These are phyloP conservation scores for Drosophila willistoni DNA, from an alignment of 1,140 invertebrate genomes.

Conservation along the genomic window DNA sequence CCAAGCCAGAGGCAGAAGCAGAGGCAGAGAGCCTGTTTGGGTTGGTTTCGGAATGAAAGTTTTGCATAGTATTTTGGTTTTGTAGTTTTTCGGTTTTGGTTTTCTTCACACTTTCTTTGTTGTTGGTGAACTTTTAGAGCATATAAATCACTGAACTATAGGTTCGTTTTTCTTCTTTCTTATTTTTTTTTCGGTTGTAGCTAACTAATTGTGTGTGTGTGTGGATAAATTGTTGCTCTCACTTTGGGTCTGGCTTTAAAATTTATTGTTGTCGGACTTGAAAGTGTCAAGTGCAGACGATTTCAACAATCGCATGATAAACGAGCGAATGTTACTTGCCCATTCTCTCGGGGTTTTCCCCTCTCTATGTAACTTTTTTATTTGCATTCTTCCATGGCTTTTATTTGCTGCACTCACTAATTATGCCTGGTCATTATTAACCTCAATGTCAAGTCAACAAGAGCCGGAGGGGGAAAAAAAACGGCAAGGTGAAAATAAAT, in stretches of 20 bases:
- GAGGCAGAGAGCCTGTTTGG: constrained; percentile 49
- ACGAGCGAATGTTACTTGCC: constrained; percentile 28
- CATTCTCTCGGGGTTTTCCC: not conserved
- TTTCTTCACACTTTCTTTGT: constrained; percentile 32
- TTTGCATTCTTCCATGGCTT: constrained; percentile 28
- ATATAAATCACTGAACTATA: constrained; percentile 71
- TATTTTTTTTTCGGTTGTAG: constrained; percentile 1
- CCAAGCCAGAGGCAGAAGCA: too few species aligned
- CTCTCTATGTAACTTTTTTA: not conserved
- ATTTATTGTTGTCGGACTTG: constrained; percentile 61
- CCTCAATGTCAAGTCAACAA: constrained; percentile 54
- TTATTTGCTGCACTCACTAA: constrained; percentile 49
- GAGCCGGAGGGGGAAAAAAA: constrained; percentile 14
- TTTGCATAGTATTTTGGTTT: constrained; percentile 67
- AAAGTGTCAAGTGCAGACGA: constrained; percentile 70
- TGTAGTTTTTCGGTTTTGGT: constrained; percentile 31
- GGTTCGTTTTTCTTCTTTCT: constrained; percentile 38
- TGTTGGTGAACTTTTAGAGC: constrained; percentile 47
- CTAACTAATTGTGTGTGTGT: constrained; percentile 50
- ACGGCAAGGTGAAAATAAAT: constrained; percentile 62
- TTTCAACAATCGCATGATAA: constrained; percentile 55
- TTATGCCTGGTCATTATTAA: constrained; percentile 75
- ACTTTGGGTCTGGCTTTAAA: constrained; percentile 63
- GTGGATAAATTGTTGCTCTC: constrained; percentile 63
- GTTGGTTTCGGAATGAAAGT: constrained; percentile 35